Evolutionary conservation across 2,888 invertebrate species (phyloP).

Genomic region (Drosophila heteroneura): DNA sequence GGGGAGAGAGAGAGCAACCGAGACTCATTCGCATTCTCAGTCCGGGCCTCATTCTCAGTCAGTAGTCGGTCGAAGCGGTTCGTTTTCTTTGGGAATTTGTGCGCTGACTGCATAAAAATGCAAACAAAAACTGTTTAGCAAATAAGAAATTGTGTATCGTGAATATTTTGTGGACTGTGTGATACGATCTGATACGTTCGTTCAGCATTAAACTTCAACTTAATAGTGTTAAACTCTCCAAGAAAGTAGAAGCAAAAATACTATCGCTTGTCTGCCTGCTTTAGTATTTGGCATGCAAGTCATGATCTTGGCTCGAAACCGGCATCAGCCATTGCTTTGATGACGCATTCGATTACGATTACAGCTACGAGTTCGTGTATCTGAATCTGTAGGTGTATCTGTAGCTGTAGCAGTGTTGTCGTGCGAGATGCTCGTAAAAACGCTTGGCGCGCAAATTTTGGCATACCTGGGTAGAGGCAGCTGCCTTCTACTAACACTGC

Average conservation of each 20-base stretch:
- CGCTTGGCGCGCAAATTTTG: constrained; percentile 70
- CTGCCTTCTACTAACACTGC: constrained; percentile 40
- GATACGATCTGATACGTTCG: constrained; percentile 11
- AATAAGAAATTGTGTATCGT: constrained; percentile 38
- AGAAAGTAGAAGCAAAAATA: constrained; percentile 21
- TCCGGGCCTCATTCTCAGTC: constrained; percentile 29
- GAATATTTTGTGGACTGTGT: constrained; percentile 4
- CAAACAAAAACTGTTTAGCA: constrained; percentile 34
- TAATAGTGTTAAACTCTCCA: constrained; percentile 4
- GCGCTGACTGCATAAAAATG: constrained; percentile 45
- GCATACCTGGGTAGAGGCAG: constrained; percentile 55
- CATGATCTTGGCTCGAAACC: constrained; percentile 73
- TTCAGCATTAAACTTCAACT: not conserved
- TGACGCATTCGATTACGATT: constrained; percentile 67
- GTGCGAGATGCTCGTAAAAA: constrained; percentile 56
- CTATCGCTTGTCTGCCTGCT: constrained; percentile 26
- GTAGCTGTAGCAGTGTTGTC: constrained; percentile 23
- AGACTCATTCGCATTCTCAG: constrained; percentile 19
- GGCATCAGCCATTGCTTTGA: constrained; percentile 66
- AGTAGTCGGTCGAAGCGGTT: constrained; percentile 45
- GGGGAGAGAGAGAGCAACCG: not conserved
- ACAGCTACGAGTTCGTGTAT: constrained; percentile 29
- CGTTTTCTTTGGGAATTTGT: constrained; percentile 50
- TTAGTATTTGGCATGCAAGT: constrained; percentile 56
- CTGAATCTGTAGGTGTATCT: constrained; percentile 13